phyloP scores from a whole-genome alignment of 2,113 vertebrate species.

The Pangasianodon hypophthalmus region DNA sequence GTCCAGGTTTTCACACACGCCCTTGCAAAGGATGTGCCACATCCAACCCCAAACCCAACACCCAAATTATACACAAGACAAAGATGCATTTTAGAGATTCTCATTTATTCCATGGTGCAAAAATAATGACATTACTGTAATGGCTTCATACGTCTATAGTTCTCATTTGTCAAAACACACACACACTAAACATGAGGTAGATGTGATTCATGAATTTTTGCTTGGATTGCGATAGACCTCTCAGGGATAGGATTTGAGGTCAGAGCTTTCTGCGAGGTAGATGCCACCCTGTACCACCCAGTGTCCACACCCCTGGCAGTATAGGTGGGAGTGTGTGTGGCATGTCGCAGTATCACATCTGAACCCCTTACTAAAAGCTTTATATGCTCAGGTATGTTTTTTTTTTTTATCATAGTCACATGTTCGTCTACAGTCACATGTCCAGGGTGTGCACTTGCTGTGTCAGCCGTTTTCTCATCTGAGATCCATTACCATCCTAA shows the following conservation, averaged over 20 bases:
- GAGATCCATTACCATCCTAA: neutral
- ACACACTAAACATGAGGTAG: neutral
- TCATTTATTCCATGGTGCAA: neutral
- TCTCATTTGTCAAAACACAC: neutral
- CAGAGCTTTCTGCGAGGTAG: neutral
- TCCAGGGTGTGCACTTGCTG: constrained; percentile 16
- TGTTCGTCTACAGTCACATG: neutral
- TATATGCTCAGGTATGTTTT: neutral
- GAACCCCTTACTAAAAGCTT: neutral
- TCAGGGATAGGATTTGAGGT: neutral
- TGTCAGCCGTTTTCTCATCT: constrained; percentile 41
- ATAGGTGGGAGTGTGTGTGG: neutral
- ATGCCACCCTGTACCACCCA: neutral
- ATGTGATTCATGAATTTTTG: neutral
- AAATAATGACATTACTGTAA: neutral
- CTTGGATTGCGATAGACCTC: neutral
- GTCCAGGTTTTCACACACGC: neutral
- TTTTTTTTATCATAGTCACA: neutral
- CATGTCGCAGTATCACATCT: neutral
- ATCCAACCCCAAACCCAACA: neutral
- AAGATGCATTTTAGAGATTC: neutral
- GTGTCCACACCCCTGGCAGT: neutral
- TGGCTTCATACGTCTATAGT: neutral
- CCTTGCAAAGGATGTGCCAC: neutral
- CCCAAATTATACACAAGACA: neutral